Conservation (phyloP, 2,797 vertebrate genomes). For the Crocidura indochinensis region DNA sequence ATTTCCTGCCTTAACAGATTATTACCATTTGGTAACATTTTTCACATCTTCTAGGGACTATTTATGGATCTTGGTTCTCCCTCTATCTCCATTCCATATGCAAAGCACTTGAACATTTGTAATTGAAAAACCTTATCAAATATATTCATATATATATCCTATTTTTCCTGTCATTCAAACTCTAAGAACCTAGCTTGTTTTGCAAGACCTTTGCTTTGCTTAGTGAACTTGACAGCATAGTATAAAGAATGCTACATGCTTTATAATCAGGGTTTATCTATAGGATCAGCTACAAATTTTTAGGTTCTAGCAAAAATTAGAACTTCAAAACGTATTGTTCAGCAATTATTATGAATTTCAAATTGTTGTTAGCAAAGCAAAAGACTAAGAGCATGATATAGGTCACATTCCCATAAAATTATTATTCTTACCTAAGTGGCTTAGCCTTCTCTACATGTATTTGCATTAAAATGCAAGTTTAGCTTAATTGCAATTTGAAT, state of each 20-base stretch:
- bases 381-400: background rate
- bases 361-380: background rate
- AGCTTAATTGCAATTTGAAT: too few relatives aligned
- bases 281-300: background rate
- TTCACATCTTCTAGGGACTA: background rate
- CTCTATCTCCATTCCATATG: background rate
- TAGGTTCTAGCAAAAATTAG: background rate
- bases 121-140: background rate
- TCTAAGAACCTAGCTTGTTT: background rate
- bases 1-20: background rate
- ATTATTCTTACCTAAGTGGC: background rate
- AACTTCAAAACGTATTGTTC: constrained; percentile 18
- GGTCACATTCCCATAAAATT: background rate
- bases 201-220: background rate
- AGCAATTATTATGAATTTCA: constrained; percentile 1
- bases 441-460: too few relatives aligned
- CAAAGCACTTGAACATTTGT: background rate
- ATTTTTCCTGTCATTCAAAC: constrained; percentile 1
- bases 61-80: background rate
- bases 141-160: background rate
- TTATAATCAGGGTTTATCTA: background rate
- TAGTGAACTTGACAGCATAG: background rate
- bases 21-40: background rate
- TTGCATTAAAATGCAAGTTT: too few relatives aligned
- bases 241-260: background rate